Evolutionary conservation across 2,888 invertebrate species (phyloP).

Genomic region (Acleris literana): DNA sequence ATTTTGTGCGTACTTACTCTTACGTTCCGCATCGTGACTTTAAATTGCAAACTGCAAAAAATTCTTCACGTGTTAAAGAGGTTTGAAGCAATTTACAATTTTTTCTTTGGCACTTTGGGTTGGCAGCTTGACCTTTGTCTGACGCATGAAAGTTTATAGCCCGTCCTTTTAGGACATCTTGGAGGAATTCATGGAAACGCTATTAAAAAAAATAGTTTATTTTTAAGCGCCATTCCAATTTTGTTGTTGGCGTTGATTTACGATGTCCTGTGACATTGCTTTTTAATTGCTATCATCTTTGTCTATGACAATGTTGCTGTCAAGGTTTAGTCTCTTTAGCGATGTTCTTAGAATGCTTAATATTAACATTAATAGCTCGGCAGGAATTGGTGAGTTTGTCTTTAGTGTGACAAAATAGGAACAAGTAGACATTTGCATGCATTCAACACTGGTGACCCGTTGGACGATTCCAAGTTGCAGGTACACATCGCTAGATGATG

Average conservation of each 20-base stretch:
- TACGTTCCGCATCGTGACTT: background rate
- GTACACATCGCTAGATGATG: too few relatives aligned
- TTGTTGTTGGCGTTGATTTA: constrained; percentile 1
- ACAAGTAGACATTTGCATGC: too few relatives aligned
- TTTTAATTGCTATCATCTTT: too few relatives aligned
- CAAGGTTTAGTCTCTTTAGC: too few relatives aligned
- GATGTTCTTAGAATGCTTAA: too few relatives aligned
- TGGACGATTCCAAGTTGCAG: too few relatives aligned
- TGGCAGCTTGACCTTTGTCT: constrained; percentile 12
- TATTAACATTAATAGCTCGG: too few relatives aligned
- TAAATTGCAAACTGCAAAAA: constrained; percentile 12
- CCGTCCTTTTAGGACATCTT: constrained; percentile 7
- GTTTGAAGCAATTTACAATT: constrained; percentile 1
- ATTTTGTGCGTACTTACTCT: background rate
- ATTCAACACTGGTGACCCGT: too few relatives aligned
- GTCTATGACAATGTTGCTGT: too few relatives aligned
- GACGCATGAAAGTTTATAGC: constrained; percentile 12
- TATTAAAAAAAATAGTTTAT: background rate
- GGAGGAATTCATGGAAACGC: constrained; percentile 15
- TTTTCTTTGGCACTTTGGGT: constrained; percentile 10
- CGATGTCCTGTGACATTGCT: too few relatives aligned
- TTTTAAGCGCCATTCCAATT: constrained; percentile 6
- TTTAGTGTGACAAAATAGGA: too few relatives aligned
- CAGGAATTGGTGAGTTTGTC: too few relatives aligned
- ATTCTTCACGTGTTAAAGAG: background rate